A percentile compares a stretch with the other conserved stretches of the same genome.
phyloP scores from a whole-genome alignment of 2,888 invertebrate genomes.

The Ectemnius lituratus region DNA sequence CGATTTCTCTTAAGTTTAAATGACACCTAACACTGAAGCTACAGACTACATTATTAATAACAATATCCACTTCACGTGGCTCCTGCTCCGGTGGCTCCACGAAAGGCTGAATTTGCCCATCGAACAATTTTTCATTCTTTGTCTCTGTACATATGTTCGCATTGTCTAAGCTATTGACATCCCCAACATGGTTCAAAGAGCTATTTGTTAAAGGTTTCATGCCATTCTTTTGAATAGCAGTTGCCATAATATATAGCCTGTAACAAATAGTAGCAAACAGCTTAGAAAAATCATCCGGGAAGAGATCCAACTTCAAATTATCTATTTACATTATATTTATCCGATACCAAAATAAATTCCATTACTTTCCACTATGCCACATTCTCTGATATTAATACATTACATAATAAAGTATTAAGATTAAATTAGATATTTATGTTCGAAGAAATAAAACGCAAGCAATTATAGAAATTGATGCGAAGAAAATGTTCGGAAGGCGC shows the following conservation, averaged over 20 bases:
- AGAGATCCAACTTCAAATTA: too few species aligned
- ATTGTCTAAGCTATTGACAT: slow-evolving; percentile 67
- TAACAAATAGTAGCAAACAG: slow-evolving; percentile 34
- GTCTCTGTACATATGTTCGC: slow-evolving; percentile 57
- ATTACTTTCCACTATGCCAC: background rate
- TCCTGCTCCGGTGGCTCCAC: slow-evolving; percentile 58
- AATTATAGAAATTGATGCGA: too few species aligned
- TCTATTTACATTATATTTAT: too few species aligned
- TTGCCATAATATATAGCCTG: slow-evolving; percentile 83
- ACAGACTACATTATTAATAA: slow-evolving; percentile 98
- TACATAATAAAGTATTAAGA: background rate
- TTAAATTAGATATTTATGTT: too few species aligned
- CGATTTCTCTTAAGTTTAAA: slow-evolving; percentile 95
- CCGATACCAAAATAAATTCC: background rate
- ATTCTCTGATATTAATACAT: background rate
- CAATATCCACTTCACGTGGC: slow-evolving; percentile 93
- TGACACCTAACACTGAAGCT: slow-evolving; percentile 98
- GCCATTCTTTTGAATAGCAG: slow-evolving; percentile 90
- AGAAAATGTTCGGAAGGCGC: too few species aligned
- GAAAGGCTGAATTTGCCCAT: slow-evolving; percentile 55
- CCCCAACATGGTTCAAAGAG: slow-evolving; percentile 77
- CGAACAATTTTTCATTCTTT: slow-evolving; percentile 61
- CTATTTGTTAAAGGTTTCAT: slow-evolving; percentile 87
- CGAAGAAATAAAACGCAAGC: too few species aligned
- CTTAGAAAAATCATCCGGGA: too few species aligned